Evolutionary conservation across 1,140 invertebrate genomes (phyloP).

Genomic region (Yoshiicerus persimilis): DNA sequence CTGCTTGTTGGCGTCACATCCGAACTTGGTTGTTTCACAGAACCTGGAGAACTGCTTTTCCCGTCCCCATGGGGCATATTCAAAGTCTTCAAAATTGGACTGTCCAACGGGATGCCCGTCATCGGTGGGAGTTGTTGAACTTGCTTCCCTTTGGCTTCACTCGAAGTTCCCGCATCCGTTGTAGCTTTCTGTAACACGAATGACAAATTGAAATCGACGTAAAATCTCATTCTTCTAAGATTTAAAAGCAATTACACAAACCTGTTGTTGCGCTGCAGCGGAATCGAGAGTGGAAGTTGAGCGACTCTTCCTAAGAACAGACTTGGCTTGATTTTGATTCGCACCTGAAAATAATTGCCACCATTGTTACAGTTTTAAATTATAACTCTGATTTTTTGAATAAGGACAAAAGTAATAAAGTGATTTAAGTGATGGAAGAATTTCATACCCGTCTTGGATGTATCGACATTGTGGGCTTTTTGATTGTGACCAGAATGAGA

Average conservation of each 20-base stretch:
- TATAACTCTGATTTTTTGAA: background rate
- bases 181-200: background rate
- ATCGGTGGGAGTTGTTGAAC: conserved; percentile 3
- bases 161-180: conserved; percentile 13
- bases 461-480: conserved; percentile 20
- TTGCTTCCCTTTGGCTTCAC: conserved; percentile 6
- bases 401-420: background rate
- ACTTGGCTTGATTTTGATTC: conserved; percentile 35
- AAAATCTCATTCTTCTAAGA: background rate
- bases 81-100: conserved; percentile 1
- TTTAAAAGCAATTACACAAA: background rate
- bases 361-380: background rate
- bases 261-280: conserved; percentile 35
- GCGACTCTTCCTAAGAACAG: conserved; percentile 48
- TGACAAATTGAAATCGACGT: background rate
- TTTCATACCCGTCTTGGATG: background rate
- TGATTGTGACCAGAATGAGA: conserved; percentile 19
- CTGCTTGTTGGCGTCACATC: background rate
- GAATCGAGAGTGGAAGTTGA: conserved; percentile 48
- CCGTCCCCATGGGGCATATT: background rate
- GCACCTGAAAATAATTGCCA: background rate
- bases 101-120: background rate
- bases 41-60: background rate
- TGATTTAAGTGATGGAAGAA: background rate
- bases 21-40: background rate